Evolutionary conservation across 2,113 vertebrate genomes (phyloP).

Genomic region (Crotalus helleri): DNA sequence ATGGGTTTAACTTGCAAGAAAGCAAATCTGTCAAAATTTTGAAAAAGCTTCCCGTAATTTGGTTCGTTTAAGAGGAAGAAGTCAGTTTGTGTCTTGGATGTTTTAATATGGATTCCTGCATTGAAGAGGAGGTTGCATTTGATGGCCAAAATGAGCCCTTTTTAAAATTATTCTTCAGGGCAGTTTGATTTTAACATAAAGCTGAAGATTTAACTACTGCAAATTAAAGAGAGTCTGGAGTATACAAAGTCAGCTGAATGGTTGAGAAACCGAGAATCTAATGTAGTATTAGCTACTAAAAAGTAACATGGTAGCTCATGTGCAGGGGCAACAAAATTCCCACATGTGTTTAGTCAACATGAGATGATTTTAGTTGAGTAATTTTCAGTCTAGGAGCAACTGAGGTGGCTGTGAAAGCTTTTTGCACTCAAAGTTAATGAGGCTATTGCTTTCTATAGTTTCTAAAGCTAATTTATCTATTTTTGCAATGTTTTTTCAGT

Average conservation of each 20-base stretch:
- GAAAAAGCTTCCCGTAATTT: not conserved
- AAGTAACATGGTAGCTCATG: not conserved
- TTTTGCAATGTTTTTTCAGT: not conserved
- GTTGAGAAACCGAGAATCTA: not conserved
- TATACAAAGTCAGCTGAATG: not conserved
- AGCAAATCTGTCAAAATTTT: not conserved
- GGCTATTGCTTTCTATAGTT: not conserved
- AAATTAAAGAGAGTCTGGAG: not conserved
- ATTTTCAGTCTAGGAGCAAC: not conserved
- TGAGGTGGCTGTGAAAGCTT: not conserved
- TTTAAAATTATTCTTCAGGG: not conserved
- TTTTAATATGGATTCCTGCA: not conserved
- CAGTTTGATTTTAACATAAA: not conserved
- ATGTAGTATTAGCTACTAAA: not conserved
- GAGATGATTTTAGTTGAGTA: not conserved
- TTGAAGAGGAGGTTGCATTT: not conserved
- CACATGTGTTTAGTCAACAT: not conserved
- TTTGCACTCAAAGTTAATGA: not conserved
- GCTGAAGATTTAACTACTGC: not conserved
- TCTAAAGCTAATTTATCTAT: not conserved
- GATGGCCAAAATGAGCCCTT: not conserved
- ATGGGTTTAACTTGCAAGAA: not conserved
- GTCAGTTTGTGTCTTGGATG: not conserved
- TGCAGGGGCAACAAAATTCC: not conserved
- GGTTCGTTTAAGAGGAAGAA: not conserved